Base-by-base conservation (phyloP, 2,888 invertebrate genomes). In the Philopedon plagiatum region DNA sequence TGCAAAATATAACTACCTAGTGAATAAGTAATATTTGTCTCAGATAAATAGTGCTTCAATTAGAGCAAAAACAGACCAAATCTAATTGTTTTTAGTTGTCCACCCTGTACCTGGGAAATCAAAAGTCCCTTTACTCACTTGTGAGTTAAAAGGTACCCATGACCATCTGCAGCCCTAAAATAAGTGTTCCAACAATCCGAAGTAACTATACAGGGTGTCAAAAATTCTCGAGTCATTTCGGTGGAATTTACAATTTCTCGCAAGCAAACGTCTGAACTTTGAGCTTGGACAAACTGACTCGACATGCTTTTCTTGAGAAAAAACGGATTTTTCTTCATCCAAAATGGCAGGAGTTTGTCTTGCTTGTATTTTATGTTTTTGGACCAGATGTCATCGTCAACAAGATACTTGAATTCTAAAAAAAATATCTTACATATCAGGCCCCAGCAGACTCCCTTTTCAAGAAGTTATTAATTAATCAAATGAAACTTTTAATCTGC, bases 121-220 rank as follows among this genome's bases (percentile, higher is more conserved):
- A 39, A 39, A 15, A 39, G 15, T 15, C 39, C 5, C 2, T 39
- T 46, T 62, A 70, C 75, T 71, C 75, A 79, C 79, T 78, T 77
- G 46, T 79, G 79, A 15, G 78, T 79, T 44, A 77, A 63, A 37
- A 67, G 64, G 69, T 79, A 79, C 60, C 77, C 78, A 44, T 68
- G 57, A 7, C 73, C 69, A 8, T 4, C 39, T 15, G 56, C 44
- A 67, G 73, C 61, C n/a, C 56, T 63, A 41, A 77, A 77, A 66
- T 74, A 77, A n/a, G 49, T 56, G 5, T 75, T 67, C 76, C 76
- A 77, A 70, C 79, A 79, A 13, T 65, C 60, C 19, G 46, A 54
- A 13, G 67, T 66, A 1, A 78, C 62, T 8, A 56, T 60, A 63
- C 79, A 79, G 18, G 44, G 72, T 58, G 60, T 75, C 29, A 71